phyloP scores from a whole-genome alignment of 2,888 invertebrate genomes.

The Temnothorax ravouxi region DNA sequence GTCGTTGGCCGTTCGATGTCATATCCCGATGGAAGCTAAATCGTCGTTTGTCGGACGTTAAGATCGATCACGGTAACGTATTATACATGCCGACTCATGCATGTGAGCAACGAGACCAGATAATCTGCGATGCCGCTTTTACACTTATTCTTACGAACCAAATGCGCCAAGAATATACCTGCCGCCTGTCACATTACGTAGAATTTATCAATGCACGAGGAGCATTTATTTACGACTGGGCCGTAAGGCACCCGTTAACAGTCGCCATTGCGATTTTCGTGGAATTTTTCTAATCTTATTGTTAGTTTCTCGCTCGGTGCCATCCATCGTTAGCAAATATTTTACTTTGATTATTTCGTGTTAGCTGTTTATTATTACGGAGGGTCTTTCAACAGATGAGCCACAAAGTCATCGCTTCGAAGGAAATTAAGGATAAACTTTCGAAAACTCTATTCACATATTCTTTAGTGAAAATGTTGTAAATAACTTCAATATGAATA shows the following conservation, averaged over 20 bases:
- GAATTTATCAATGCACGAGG: slow-evolving; percentile 62
- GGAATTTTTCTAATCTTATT: slow-evolving; percentile 11
- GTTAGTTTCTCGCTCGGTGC: neutral
- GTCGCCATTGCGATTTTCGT: neutral
- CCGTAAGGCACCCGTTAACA: neutral
- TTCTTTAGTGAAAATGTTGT: no score
- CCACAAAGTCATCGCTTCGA: neutral
- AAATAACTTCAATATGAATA: no score
- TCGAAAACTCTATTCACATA: no score
- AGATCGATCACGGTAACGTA: slow-evolving; percentile 65
- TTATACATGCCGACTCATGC: neutral
- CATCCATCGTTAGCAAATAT: neutral
- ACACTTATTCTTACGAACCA: slow-evolving; percentile 57
- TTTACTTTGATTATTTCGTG: neutral
- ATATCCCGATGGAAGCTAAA: slow-evolving; percentile 33
- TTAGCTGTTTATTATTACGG: neutral
- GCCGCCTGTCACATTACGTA: slow-evolving; percentile 47
- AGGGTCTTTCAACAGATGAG: neutral
- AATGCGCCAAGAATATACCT: slow-evolving; percentile 68
- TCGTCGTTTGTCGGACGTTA: slow-evolving; percentile 61
- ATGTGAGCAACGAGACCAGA: slow-evolving; percentile 58
- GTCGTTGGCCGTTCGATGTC: slow-evolving; percentile 15
- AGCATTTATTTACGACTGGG: neutral
- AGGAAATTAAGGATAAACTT: neutral
- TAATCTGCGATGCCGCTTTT: slow-evolving; percentile 41